Base-by-base conservation (phyloP, 2,113 vertebrate species). In the Crotalus viridis region DNA sequence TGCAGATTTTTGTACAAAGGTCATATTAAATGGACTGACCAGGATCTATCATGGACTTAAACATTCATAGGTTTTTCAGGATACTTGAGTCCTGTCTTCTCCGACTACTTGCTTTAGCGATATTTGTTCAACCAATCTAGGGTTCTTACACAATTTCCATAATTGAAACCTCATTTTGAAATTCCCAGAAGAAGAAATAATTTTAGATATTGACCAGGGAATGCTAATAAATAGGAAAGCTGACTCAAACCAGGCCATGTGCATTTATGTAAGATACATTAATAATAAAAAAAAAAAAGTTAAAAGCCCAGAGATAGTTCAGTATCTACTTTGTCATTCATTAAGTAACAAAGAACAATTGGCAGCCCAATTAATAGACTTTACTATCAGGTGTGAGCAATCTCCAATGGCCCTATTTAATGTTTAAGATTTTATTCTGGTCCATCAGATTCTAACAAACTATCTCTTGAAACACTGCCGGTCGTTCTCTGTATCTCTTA, bases 201-300 rank as follows among this genome's bases (percentile, higher is more conserved):
- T 97, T 97, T 96, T 96, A 97, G 96, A 96, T 95, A 0, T 95
- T 96, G 97, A 97, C 97, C 97, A 95, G 43, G 94, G 86, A 97
- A 95, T 69, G 48, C 90, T 91, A 12, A 3, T 88, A 10, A 51
- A 43, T 39, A 61, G 5, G 13, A 94, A 92, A 94, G 51, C 93
- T 93, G 51, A 91, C 87, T 26, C 96, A 97, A 98, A 98, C 89
- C 96, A 46, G 98, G 97, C 94, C 97, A 52, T 0, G 0, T 86
- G 93, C 81, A 88, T 91, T 93, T 90, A 0, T 39, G 87, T 95
- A 43, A 96, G 96, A 95, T 95, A 92, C 54, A 93, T 0, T 1
- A 89, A 89, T 94, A 64, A n/a, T n/a, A 93, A 94, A 93, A 94
- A 88, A 86, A 69, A 10, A 95, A 95, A 93, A 51, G 55, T 91